Conservation (phyloP, 2,797 vertebrate genomes). For the Smutsia gigantea region DNA sequence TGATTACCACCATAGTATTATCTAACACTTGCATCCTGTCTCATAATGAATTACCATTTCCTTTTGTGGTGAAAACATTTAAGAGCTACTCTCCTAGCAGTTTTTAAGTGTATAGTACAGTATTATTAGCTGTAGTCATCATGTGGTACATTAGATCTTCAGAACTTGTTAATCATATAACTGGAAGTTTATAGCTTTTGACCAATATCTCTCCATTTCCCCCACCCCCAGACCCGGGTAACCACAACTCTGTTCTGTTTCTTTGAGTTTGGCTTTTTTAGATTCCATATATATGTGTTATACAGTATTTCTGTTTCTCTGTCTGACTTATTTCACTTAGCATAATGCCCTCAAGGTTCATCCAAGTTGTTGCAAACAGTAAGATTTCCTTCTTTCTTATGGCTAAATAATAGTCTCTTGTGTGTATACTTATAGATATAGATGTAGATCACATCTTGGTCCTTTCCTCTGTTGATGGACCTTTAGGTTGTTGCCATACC, state of each 20-base stretch:
- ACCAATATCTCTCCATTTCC: background rate
- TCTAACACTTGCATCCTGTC: background rate
- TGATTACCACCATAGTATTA: background rate
- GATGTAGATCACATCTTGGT: too few relatives aligned
- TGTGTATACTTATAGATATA: too few relatives aligned
- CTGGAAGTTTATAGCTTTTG: background rate
- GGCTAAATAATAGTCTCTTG: too few relatives aligned
- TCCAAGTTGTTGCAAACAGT: too few relatives aligned
- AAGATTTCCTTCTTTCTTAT: too few relatives aligned
- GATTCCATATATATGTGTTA: background rate
- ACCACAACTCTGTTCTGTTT: background rate
- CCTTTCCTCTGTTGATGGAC: too few relatives aligned
- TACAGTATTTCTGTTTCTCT: background rate
- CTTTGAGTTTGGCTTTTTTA: background rate
- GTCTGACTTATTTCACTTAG: too few relatives aligned
- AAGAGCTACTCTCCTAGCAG: background rate
- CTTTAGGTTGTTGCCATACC: too few relatives aligned
- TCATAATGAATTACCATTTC: background rate
- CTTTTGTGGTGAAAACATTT: background rate
- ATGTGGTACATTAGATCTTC: background rate
- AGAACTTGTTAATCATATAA: background rate
- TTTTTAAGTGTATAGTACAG: background rate
- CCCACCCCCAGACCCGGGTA: background rate
- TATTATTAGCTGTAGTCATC: background rate
- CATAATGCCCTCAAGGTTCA: too few relatives aligned